These are phyloP conservation scores for Chloropsis hardwickii DNA, from an alignment of 2,113 vertebrate species.

Conservation along the genomic window DNA sequence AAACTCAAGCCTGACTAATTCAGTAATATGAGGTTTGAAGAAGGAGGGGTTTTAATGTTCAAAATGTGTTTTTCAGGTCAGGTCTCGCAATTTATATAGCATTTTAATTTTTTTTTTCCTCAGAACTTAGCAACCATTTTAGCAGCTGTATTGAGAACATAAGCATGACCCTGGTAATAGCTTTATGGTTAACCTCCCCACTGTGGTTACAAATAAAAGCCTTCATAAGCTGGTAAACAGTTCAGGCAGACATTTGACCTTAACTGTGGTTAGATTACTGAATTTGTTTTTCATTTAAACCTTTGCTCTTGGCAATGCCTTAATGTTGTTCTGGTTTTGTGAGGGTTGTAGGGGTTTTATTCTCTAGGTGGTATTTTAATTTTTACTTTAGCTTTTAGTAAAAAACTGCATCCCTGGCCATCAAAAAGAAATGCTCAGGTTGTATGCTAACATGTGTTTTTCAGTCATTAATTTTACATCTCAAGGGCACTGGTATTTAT, in stretches of 20 bases:
- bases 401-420: background rate
- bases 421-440: background rate
- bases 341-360: background rate
- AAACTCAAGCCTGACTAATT: background rate
- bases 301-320: accelerated
- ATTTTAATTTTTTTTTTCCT: background rate
- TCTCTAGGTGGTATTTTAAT: background rate
- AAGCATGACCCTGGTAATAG: background rate
- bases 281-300: background rate
- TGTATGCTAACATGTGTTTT: background rate
- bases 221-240: background rate
- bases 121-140: background rate
- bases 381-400: background rate
- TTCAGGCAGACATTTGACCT: background rate
- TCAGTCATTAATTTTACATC: background rate
- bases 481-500: background rate
- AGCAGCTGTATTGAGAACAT: background rate
- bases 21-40: background rate
- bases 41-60: background rate
- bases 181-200: background rate
- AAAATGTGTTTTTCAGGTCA: background rate
- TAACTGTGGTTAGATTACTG: background rate
- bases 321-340: background rate
- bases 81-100: background rate
- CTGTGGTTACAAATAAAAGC: background rate